Evolutionary conservation across 2,113 vertebrate species (phyloP).

Genomic region (Anolis carolinensis): DNA sequence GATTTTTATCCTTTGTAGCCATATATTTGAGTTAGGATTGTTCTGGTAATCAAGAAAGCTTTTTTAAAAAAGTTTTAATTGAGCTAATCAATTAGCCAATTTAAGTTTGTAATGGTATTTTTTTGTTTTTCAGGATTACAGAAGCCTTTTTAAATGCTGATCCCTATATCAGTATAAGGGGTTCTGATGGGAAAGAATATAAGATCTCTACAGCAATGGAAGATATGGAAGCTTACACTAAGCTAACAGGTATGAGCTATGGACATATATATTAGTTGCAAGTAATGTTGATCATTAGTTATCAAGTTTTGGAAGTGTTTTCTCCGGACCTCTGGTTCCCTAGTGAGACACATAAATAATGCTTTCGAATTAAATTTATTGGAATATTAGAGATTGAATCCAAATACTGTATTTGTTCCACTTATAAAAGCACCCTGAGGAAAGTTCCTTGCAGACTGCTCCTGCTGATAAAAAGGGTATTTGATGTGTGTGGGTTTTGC

Average conservation of each 20-base stretch:
- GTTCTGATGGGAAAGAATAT: constrained; percentile 73
- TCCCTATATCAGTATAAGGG: constrained; percentile 77
- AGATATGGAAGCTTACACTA: constrained; percentile 94
- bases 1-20: neutral
- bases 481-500: neutral
- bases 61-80: neutral
- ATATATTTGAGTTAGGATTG: neutral
- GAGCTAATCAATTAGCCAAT: neutral
- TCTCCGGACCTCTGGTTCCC: neutral
- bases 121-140: constrained; percentile 82
- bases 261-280: neutral
- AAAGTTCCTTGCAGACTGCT: neutral
- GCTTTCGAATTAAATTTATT: neutral
- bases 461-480: neutral
- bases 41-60: neutral
- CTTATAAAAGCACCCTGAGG: no score
- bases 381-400: neutral
- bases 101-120: neutral
- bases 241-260: constrained; percentile 85
- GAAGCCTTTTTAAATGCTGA: constrained; percentile 93
- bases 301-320: neutral
- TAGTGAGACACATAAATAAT: neutral
- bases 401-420: neutral
- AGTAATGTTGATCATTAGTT: neutral
- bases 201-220: constrained; percentile 88